These are phyloP conservation scores for Tachystola acroxantha DNA, from an alignment of 2,888 invertebrate species.

Conservation along the genomic window DNA sequence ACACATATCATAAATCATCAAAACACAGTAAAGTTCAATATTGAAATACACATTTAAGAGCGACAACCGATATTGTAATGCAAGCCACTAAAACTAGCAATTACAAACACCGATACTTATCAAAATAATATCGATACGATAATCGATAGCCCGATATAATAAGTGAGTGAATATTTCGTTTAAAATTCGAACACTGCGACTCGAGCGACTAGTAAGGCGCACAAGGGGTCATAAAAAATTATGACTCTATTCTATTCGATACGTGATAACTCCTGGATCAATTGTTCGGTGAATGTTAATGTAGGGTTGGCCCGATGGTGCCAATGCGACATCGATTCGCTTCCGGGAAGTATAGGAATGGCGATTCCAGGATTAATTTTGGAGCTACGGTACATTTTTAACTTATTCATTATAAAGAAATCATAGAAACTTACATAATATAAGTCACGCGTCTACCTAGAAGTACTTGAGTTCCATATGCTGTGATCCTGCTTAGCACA, in stretches of 20 bases:
- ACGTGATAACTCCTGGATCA: constrained; percentile 72
- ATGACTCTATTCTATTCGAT: constrained; percentile 75
- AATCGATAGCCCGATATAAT: constrained; percentile 1
- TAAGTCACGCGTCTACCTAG: too few relatives aligned
- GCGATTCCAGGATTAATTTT: constrained; percentile 34
- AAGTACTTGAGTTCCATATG: too few relatives aligned
- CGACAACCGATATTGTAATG: neutral
- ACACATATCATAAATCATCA: too few relatives aligned
- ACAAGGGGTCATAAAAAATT: constrained; percentile 77
- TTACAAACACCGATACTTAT: neutral
- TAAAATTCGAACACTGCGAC: constrained; percentile 69
- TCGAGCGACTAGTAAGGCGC: constrained; percentile 61
- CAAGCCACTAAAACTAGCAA: neutral
- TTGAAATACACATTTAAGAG: too few relatives aligned
- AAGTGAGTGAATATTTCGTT: constrained; percentile 36
- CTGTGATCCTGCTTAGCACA: too few relatives aligned
- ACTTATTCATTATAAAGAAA: too few relatives aligned
- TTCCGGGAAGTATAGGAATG: constrained; percentile 65
- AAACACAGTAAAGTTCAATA: too few relatives aligned
- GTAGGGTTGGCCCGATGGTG: constrained; percentile 48
- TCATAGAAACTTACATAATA: too few relatives aligned
- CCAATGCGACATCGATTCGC: constrained; percentile 56
- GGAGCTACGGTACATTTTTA: neutral
- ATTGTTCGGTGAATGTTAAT: constrained; percentile 72
- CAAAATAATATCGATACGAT: neutral